Conservation (phyloP, 2,888 invertebrate species). For the Eueremaeus valkanovi region DNA sequence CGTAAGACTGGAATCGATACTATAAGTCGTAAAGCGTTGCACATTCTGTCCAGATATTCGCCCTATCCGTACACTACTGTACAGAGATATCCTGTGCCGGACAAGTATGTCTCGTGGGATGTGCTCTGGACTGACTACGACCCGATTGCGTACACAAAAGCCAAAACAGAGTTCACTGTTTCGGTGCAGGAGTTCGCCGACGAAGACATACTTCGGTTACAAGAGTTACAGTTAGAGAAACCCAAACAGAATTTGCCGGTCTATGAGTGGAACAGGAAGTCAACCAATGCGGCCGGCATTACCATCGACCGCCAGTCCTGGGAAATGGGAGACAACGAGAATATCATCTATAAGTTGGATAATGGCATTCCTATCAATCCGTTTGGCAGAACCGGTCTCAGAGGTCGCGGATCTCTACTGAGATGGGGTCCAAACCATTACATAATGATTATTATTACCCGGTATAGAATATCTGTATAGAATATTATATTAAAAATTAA, state of each 20-base stretch:
- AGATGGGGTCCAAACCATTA: slow-evolving; percentile 54
- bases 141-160: slow-evolving; percentile 51
- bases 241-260: slow-evolving; percentile 31
- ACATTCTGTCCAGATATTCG: background rate
- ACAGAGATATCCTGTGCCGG: slow-evolving; percentile 53
- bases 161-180: slow-evolving; percentile 48
- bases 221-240: background rate
- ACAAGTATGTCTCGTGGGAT: slow-evolving; percentile 54
- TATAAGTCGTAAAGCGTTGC: background rate
- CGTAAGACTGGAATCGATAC: background rate
- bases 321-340: slow-evolving; percentile 45
- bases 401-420: slow-evolving; percentile 52
- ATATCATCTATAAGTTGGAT: slow-evolving; percentile 47
- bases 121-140: slow-evolving; percentile 52
- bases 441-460: slow-evolving; percentile 51
- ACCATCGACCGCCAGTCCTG: slow-evolving; percentile 48
- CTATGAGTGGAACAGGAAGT: slow-evolving; percentile 48
- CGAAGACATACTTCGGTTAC: slow-evolving; percentile 49
- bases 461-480: slow-evolving; percentile 47
- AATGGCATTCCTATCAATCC: slow-evolving; percentile 50
- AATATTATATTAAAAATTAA: background rate
- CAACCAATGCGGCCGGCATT: slow-evolving; percentile 46
- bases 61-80: slow-evolving; percentile 41
- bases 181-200: slow-evolving; percentile 50
- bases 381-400: slow-evolving; percentile 52